phyloP scores from a whole-genome alignment of 2,888 invertebrate genomes.

The Cancer borealis region DNA sequence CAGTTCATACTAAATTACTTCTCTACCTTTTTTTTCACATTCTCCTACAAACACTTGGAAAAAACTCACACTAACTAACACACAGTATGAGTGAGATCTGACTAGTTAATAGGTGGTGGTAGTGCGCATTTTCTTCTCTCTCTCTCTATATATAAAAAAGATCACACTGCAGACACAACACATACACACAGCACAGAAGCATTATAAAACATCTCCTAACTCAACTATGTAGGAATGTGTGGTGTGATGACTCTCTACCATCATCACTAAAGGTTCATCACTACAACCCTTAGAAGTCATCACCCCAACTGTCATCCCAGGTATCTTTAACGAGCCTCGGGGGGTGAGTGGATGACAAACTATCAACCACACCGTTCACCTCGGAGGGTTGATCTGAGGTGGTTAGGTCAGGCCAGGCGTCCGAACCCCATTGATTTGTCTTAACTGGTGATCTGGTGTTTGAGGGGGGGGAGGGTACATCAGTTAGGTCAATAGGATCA shows the following conservation, averaged over 20 bases:
- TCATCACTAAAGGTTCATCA: background rate
- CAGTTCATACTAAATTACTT: background rate
- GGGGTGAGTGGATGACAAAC: background rate
- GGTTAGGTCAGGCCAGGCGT: background rate
- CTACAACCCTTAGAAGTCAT: constrained; percentile 55
- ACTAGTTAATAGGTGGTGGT: background rate
- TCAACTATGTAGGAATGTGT: background rate
- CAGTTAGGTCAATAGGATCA: constrained; percentile 49
- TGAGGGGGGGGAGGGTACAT: constrained; percentile 13
- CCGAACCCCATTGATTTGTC: background rate
- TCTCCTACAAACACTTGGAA: background rate
- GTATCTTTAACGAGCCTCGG: constrained; percentile 44
- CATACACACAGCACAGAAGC: background rate
- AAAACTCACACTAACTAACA: background rate
- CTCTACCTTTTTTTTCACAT: background rate
- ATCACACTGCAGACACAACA: background rate
- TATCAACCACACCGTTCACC: background rate
- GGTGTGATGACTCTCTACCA: background rate
- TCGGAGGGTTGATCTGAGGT: background rate
- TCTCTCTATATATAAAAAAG: background rate
- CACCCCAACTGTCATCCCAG: constrained; percentile 69
- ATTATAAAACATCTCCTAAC: background rate
- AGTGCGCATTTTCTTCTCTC: background rate
- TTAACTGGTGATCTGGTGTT: constrained; percentile 30
- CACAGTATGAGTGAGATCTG: background rate